Base-by-base conservation (phyloP, 2,797 vertebrate species). In the Xenops minutus region DNA sequence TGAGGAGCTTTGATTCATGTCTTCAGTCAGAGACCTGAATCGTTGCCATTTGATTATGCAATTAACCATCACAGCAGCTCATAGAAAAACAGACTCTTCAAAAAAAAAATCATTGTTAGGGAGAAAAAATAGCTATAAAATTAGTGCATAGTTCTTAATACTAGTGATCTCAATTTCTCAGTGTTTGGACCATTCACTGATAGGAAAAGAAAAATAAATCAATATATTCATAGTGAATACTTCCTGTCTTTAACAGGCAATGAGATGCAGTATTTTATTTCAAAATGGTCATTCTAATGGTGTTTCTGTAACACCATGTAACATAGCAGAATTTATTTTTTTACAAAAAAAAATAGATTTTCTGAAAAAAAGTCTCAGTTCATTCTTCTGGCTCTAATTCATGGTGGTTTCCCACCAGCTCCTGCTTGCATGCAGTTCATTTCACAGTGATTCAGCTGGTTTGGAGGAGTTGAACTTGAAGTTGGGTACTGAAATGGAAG, bases 381-480 rank as follows among this genome's bases (percentile, higher is more conserved):
- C 54, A 27, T 78, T 89, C 58, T 88, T 92, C 89, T 94, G 58
- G 24, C 37, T 95, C 92, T 85, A 92, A 76, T 79, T 91, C 29
- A 32, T 62, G 30, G 19, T 49, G 36, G 26, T 93, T 82, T 95
- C 61, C 80, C 61, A 76, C 39, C 66, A 87, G 17, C n/a, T 88
- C 48, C 85, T 95, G 44, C 82, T 76, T 72, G 46, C 22, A 61
- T 41, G 22, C 73, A 67, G 51, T 85, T 93, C 55, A 43, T 93
- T 96, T 89, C 80, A 80, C 37, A 39, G 62, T 80, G 58, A 83
- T 94, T 96, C 86, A 91, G 46, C 56, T 89, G 29, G 20, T 95
- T 87, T 83, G 48, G 87, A 87, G 58, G 79, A 88, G 41, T 68
- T 84, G 54, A 92, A 88, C 10, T 68, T 87, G 51, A 92, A 88